Evolutionary conservation across 2,113 vertebrate species (phyloP).

Genomic region (Nymphicus hollandicus): DNA sequence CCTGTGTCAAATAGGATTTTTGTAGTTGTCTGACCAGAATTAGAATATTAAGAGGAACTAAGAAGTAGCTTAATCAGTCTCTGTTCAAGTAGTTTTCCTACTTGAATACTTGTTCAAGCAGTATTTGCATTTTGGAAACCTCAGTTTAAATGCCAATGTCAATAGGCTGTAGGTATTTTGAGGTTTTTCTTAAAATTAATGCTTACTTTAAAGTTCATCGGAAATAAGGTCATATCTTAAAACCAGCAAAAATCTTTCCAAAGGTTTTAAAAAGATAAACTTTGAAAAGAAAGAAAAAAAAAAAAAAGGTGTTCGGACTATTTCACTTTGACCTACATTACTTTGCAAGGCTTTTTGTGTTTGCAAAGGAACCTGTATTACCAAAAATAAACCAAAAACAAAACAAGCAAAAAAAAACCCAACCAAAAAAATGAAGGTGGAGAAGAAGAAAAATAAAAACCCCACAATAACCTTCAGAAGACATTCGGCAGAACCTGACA

Average conservation of each 20-base stretch:
- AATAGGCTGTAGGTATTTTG: neutral
- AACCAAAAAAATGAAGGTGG: neutral
- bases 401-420: neutral
- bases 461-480: slow-evolving; percentile 65
- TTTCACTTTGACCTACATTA: slow-evolving; percentile 15
- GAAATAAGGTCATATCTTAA: neutral
- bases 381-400: neutral
- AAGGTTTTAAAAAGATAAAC: neutral
- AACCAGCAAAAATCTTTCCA: neutral
- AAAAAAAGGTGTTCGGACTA: neutral
- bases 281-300: neutral
- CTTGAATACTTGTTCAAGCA: neutral
- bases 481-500: slow-evolving; percentile 71
- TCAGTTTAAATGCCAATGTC: neutral
- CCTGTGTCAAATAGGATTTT: neutral
- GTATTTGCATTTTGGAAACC: neutral
- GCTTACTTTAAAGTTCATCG: neutral
- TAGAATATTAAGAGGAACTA: neutral
- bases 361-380: slow-evolving; percentile 17
- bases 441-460: neutral
- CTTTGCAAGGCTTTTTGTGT: slow-evolving; percentile 7
- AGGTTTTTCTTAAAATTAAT: slow-evolving; percentile 1
- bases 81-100: neutral
- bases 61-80: neutral
- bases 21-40: neutral